Percentiles rank a stretch among this genome's conserved stretches.
Evolutionary conservation across 2,113 vertebrate genomes (phyloP).

Genomic region (Parus major): DNA sequence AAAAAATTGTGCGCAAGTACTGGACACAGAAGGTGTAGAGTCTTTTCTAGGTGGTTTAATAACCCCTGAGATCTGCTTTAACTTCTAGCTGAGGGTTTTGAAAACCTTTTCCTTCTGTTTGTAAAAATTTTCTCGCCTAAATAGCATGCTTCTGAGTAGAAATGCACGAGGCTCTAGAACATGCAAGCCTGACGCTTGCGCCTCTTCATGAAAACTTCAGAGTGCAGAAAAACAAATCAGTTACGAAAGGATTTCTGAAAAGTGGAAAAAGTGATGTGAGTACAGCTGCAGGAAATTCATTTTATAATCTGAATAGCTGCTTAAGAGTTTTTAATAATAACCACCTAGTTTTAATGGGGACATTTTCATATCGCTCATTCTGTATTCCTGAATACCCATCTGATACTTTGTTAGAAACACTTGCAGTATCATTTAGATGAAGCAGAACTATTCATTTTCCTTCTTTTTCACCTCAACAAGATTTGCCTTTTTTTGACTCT

Average conservation of each 20-base stretch:
- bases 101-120: not conserved
- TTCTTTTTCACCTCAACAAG: constrained; percentile 12
- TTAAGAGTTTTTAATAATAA: constrained; percentile 47
- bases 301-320: constrained; percentile 55
- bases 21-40: not conserved
- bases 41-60: not conserved
- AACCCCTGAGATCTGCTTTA: not conserved
- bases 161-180: not conserved
- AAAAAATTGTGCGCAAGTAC: not conserved
- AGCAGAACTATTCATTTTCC: constrained; percentile 11
- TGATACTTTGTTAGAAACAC: constrained; percentile 23
- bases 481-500: constrained; percentile 22
- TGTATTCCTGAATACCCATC: constrained; percentile 46
- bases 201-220: not conserved
- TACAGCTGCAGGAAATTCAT: constrained; percentile 62
- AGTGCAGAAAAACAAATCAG: constrained; percentile 2
- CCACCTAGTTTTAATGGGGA: constrained; percentile 53
- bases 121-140: not conserved
- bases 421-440: constrained; percentile 40
- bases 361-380: constrained; percentile 51
- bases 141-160: not conserved
- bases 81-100: not conserved
- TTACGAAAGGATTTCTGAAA: constrained; percentile 33
- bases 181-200: not conserved
- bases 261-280: constrained; percentile 41